Conservation (phyloP, 2,113 vertebrate genomes). For the Phoenicopterus ruber region DNA sequence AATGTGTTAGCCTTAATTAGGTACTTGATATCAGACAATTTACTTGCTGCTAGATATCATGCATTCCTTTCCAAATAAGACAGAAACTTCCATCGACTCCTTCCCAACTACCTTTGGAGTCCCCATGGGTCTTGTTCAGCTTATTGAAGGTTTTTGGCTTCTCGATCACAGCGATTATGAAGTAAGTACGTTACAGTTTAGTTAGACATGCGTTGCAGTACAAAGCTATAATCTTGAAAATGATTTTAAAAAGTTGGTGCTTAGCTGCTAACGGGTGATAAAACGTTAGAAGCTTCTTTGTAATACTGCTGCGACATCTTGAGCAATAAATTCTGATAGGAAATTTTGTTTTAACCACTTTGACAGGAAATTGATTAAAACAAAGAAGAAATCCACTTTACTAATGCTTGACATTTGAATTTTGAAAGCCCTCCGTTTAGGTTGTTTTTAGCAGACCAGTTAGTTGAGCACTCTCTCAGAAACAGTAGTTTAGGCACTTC, state of each 20-base stretch:
- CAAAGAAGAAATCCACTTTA: background rate
- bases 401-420: background rate
- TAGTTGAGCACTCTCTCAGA: background rate
- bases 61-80: slow-evolving; percentile 86
- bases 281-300: background rate
- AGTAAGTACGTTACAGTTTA: slow-evolving; percentile 69
- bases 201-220: too few species aligned
- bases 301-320: background rate
- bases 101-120: slow-evolving; percentile 91
- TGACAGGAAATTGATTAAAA: background rate
- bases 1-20: slow-evolving; percentile 77
- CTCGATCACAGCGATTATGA: slow-evolving; percentile 92
- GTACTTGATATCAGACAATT: slow-evolving; percentile 79
- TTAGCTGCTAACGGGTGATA: background rate
- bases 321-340: background rate
- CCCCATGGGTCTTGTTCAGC: slow-evolving; percentile 87
- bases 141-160: slow-evolving; percentile 92
- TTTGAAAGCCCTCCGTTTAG: background rate
- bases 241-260: too few species aligned
- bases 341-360: background rate
- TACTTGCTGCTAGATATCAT: slow-evolving; percentile 94
- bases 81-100: slow-evolving; percentile 81
- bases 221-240: too few species aligned
- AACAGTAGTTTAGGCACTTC: background rate
- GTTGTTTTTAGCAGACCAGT: background rate